Conservation (phyloP, 2,888 invertebrate species). For the Agrochola litura region DNA sequence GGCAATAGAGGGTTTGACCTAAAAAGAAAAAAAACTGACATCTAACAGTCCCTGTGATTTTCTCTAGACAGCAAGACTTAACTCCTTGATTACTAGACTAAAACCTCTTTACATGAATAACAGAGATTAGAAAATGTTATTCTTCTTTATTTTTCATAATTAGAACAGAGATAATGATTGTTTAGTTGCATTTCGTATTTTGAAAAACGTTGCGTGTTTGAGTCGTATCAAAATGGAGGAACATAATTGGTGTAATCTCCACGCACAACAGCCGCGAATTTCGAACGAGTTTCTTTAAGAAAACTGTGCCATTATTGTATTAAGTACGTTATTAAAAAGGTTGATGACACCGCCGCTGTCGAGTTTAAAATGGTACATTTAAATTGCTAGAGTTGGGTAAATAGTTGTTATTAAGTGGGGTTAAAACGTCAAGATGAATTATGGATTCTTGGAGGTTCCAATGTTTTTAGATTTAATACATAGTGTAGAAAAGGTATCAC, state of each 20-base stretch:
- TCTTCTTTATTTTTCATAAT: conserved; percentile 55
- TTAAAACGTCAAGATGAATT: conserved; percentile 50
- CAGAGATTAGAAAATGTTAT: conserved; percentile 20
- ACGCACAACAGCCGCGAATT: conserved; percentile 50
- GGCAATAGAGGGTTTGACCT: not conserved
- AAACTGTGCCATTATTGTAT: conserved; percentile 64
- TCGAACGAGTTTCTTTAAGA: conserved; percentile 61
- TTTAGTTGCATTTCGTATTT: conserved; percentile 54
- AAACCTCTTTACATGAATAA: conserved; percentile 38
- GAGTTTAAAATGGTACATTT: conserved; percentile 46
- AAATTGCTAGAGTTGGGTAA: conserved; percentile 46
- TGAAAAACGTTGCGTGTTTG: conserved; percentile 63
- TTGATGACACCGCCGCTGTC: conserved; percentile 59
- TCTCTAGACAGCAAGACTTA: not conserved
- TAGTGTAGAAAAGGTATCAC: not conserved
- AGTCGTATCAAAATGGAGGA: conserved; percentile 61
- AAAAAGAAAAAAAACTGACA: not conserved
- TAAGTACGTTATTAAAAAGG: conserved; percentile 65
- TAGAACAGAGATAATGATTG: conserved; percentile 43
- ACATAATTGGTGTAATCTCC: conserved; percentile 63
- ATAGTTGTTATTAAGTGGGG: conserved; percentile 51
- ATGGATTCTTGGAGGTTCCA: conserved; percentile 15
- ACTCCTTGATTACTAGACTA: conserved; percentile 27
- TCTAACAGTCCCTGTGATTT: not conserved
- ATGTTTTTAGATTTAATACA: conserved; percentile 8